Evolutionary conservation across 2,888 invertebrate genomes (phyloP), one percentile per base, ranked within the genome.

Genomic region (Mythimna albipuncta): DNA sequence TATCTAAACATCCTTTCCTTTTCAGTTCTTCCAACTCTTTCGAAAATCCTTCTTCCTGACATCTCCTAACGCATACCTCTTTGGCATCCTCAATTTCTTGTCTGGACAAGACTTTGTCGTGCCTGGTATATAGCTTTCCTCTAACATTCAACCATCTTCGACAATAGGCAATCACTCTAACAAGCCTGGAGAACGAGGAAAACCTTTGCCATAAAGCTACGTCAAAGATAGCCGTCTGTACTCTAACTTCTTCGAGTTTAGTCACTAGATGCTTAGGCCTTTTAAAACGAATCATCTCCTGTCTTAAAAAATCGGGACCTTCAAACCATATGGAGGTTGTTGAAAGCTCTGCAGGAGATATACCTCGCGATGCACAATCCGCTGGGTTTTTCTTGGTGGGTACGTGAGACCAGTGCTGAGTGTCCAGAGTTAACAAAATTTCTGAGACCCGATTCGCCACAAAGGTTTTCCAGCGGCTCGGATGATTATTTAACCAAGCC

Each of bases 201-300:
- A 57, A 64, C 6, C 78, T 80, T 9, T 68, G 62, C 57, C 63
- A 78, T 9, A 82, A 44, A 19, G 66, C 26, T 7, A 69, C 83
- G 1, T 73, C 62, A 1, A 79, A 13, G 0, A 44, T 11, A 6
- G 38, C 38, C 3, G 75, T 70, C 4, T 64, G n/a, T 13, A 64
- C 54, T 2, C 47, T 57, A 0, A 69, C 10, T 62, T 69, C 32
- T 44, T 69, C 54, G 0, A 55, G 6, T 10, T 19, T 9, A 2
- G 55, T 65, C 0, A 0, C 64, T 2, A 64, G 54, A 21, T 64
- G 54, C 5, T 64, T 64, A 0, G 54, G 54, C 1, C 21, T 55
- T 64, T 64, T 64, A 1, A 6, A 55, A 2, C 50, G 35, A 0
- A 55, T 3, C 5, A n/a, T 6, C 10, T 10, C 19, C 4, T 62